Base-by-base conservation (phyloP, 2,113 vertebrate genomes). In the Leucosticte australis region DNA sequence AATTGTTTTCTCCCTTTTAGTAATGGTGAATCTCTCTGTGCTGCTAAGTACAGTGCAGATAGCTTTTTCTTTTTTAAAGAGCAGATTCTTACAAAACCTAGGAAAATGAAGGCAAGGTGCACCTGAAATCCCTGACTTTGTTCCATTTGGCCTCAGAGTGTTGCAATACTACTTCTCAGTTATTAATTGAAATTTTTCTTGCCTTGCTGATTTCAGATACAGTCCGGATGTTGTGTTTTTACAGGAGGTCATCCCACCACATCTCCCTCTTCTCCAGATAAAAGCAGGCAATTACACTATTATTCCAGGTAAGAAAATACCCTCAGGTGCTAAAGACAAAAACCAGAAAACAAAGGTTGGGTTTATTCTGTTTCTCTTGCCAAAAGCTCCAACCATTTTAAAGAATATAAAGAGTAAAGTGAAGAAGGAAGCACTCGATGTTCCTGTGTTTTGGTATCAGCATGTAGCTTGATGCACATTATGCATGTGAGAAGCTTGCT, bases 161-260 rank as follows among this genome's bases (percentile, higher is more conserved):
- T 82, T 80, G 79, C 52, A 31, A 1, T 74, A 3, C 35, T 50
- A 46, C 21, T 13, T 94, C n/a, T 60, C 79, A 62, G n/a, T 44
- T 68, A 53, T 63, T 92, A 60, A 53, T 27, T 70, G 33, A 55
- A 81, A 74, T 16, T 74, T 56, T 77, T 65, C 28, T 87, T 59
- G 10, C 95, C 52, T 96, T 95, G 59, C 59, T 28, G 16, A 86
- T 97, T 97, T 89, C 95, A 99, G 99, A 94, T 99, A 99, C 90
- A 98, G 56, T 60, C 99, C 99, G 12, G 99, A 99, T 60, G 98
- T 99, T 28, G 97, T 99, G 60, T 99, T 99, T 96, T 98, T 99
- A 17, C 99, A 99, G 92, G 99, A 99, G 79, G 98, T 99, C 39
- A 98, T 99, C 88, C 98, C 98, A 19, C 97, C 97, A 2, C 98